Percentiles rank a stretch among this genome's conserved stretches.
phyloP scores from a whole-genome alignment of 23 tunicate species.

The Corella eumyota region DNA sequence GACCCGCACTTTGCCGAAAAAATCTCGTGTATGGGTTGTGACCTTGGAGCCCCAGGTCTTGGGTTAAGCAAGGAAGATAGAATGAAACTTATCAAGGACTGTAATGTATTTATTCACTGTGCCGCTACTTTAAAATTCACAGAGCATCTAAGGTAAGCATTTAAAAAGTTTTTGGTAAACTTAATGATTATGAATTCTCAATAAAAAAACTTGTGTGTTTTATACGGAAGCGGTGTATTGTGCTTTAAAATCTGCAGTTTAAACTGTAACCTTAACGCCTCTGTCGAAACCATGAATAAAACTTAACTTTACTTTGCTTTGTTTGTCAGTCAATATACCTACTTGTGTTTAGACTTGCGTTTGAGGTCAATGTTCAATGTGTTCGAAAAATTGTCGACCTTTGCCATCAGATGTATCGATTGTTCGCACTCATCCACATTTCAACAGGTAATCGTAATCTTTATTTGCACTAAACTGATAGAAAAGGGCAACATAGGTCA shows the following conservation, averaged over 20 bases:
- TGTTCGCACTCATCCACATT: slow-evolving; percentile 21
- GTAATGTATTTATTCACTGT: slow-evolving; percentile 13
- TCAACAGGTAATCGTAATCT: slow-evolving; percentile 43
- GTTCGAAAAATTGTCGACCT: slow-evolving; percentile 7
- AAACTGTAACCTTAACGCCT: too few species aligned
- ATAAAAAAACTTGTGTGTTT: too few species aligned
- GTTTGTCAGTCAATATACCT: too few species aligned
- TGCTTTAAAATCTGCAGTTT: too few species aligned
- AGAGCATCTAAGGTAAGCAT: slow-evolving; percentile 15
- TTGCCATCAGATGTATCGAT: too few species aligned
- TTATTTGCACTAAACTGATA: too few species aligned
- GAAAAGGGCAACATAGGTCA: too few species aligned
- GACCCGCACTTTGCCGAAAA: slow-evolving; percentile 22
- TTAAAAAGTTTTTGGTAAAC: not conserved
- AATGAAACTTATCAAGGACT: slow-evolving; percentile 1
- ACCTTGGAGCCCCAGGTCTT: slow-evolving; percentile 15
- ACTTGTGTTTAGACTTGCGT: slow-evolving; percentile 15
- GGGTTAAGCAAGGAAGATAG: slow-evolving; percentile 10
- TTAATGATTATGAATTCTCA: too few species aligned
- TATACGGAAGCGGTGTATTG: too few species aligned
- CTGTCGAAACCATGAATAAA: not conserved
- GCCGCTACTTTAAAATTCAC: slow-evolving; percentile 23
- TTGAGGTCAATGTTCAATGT: slow-evolving; percentile 22
- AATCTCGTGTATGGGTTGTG: slow-evolving; percentile 16
- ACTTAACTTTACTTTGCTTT: not conserved